phyloP scores from a whole-genome alignment of 2,113 vertebrate species.

The Lipotes vexillifer region DNA sequence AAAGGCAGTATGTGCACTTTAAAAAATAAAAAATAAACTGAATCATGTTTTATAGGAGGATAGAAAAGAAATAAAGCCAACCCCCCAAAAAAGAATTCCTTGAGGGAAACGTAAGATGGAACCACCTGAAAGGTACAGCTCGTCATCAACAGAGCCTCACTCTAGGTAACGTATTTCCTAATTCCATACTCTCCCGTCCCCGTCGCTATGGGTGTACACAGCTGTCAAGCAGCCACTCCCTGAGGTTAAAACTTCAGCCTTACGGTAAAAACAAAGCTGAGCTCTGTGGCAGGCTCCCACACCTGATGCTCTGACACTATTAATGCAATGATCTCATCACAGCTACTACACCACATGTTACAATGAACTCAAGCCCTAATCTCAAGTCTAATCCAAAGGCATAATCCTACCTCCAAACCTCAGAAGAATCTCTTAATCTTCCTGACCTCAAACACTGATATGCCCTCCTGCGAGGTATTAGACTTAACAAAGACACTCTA shows the following conservation, averaged over 20 bases:
- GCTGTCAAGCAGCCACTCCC: neutral
- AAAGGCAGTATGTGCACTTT: too few species aligned
- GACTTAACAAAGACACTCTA: neutral
- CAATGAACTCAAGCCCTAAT: neutral
- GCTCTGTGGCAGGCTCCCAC: neutral
- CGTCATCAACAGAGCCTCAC: neutral
- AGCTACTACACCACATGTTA: neutral
- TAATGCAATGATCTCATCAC: neutral
- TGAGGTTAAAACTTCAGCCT: neutral
- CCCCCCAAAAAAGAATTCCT: neutral
- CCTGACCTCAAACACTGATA: neutral
- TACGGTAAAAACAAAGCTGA: neutral
- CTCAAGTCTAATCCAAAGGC: neutral
- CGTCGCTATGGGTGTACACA: too few species aligned
- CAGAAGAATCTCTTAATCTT: neutral
- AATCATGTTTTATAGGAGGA: neutral
- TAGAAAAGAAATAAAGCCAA: neutral
- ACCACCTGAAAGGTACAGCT: neutral
- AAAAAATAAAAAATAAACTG: neutral
- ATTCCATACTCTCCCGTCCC: neutral
- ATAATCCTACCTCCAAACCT: neutral
- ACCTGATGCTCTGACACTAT: neutral
- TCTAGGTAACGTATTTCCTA: neutral
- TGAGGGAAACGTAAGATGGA: neutral
- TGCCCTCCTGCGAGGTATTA: neutral